A percentile compares a stretch with the other conserved stretches of the same genome.
phyloP scores from a whole-genome alignment of 2,113 vertebrate genomes.

The Sclerurus mexicanus region DNA sequence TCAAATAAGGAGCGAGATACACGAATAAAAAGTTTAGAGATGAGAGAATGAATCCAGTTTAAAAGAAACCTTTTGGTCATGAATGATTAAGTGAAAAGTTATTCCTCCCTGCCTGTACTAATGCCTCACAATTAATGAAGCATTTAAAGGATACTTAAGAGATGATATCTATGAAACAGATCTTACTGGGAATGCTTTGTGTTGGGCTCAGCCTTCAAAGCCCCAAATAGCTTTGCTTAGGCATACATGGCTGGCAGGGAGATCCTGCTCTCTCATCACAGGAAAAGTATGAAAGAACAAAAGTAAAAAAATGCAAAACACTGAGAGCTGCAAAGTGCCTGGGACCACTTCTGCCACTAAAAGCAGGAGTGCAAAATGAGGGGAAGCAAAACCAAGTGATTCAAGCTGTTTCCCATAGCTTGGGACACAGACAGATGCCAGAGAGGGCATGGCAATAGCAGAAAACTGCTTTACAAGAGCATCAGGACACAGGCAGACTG shows the following conservation, averaged over 20 bases:
- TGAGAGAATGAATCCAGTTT: constrained; percentile 34
- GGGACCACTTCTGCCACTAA: neutral
- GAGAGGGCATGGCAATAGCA: neutral
- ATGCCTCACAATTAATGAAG: constrained; percentile 19
- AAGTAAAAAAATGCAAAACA: neutral
- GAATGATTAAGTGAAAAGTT: constrained; percentile 50
- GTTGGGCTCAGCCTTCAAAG: neutral
- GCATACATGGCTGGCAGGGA: neutral
- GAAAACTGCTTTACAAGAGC: neutral
- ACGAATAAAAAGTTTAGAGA: constrained; percentile 12
- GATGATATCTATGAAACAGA: neutral
- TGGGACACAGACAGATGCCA: neutral
- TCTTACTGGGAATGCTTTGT: neutral
- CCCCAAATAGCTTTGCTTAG: neutral
- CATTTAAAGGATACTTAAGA: constrained; percentile 17
- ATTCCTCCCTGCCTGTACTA: neutral
- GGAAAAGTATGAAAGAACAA: neutral
- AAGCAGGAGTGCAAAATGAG: neutral
- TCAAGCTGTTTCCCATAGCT: neutral
- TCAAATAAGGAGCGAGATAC: neutral
- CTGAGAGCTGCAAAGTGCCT: neutral
- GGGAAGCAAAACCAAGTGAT: neutral
- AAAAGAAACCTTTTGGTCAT: constrained; percentile 31
- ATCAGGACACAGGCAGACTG: neutral
- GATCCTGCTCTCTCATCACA: neutral